Evolutionary conservation across 2,888 invertebrate species (phyloP).

Genomic region (Rhagophthalmus giganteus): DNA sequence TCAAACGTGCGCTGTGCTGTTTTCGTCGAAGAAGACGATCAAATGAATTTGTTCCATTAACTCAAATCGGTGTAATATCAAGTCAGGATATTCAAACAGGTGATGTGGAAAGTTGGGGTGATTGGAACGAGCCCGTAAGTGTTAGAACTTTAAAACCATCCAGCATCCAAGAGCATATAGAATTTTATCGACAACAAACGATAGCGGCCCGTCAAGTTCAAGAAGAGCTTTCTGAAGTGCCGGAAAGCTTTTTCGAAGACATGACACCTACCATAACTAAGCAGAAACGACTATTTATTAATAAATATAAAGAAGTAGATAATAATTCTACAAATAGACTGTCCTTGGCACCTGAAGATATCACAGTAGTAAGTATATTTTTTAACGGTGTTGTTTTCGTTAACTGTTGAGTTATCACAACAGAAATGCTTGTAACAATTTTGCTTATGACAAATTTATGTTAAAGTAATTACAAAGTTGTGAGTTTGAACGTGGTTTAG

Average conservation of each 20-base stretch:
- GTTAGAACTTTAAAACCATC: slow-evolving; percentile 49
- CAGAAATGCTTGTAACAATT: no score
- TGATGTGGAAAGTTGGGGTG: slow-evolving; percentile 60
- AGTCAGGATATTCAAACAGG: slow-evolving; percentile 41
- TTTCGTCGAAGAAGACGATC: slow-evolving; percentile 60
- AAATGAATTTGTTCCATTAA: slow-evolving; percentile 61
- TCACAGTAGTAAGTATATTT: slow-evolving; percentile 37
- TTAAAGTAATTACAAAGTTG: no score
- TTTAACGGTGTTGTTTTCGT: no score
- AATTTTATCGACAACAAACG: slow-evolving; percentile 62
- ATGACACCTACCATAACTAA: slow-evolving; percentile 65
- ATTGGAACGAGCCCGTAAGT: slow-evolving; percentile 63
- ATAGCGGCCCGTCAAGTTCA: slow-evolving; percentile 44
- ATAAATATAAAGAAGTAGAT: slow-evolving; percentile 41
- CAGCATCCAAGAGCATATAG: slow-evolving; percentile 66
- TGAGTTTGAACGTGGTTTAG: no score
- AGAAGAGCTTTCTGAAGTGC: slow-evolving; percentile 53
- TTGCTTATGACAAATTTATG: no score
- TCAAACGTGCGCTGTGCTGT: slow-evolving; percentile 65
- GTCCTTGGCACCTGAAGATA: slow-evolving; percentile 39
- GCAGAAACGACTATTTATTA: slow-evolving; percentile 61
- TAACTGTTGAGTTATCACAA: no score
- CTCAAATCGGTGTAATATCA: slow-evolving; percentile 60
- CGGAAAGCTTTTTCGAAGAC: slow-evolving; percentile 63
- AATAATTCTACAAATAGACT: slow-evolving; percentile 43